These are phyloP conservation scores for Tipula confusa DNA, from an alignment of 2,888 invertebrate species.

Conservation along the genomic window DNA sequence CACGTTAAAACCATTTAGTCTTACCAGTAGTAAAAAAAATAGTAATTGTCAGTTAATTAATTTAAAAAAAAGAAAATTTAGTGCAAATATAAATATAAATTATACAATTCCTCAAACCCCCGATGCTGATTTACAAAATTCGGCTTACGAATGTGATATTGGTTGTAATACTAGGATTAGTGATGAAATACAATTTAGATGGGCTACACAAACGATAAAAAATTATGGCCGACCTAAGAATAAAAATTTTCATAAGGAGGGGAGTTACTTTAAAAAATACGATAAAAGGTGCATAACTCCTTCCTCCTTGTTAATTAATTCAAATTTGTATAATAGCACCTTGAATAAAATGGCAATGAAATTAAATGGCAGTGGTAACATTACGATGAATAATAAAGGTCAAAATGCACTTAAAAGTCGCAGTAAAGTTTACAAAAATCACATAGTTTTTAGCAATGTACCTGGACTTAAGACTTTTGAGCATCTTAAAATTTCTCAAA, in stretches of 20 bases:
- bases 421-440: not conserved
- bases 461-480: conserved; percentile 33
- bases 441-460: not conserved
- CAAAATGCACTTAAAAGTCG: not conserved
- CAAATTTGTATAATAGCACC: conserved; percentile 16
- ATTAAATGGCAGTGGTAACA: not conserved
- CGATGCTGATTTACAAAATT: not conserved
- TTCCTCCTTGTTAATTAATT: conserved; percentile 15
- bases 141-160: not conserved
- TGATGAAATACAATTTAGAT: not conserved
- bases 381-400: not conserved
- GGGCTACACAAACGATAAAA: not conserved
- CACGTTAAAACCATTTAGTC: not conserved
- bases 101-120: not conserved
- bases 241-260: conserved; percentile 20
- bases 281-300: conserved; percentile 12
- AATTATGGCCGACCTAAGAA: not conserved
- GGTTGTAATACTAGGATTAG: not conserved
- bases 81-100: not conserved
- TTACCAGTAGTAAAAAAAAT: not conserved
- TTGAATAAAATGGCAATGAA: not conserved
- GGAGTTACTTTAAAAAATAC: not conserved
- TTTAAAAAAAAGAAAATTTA: conserved; percentile 12
- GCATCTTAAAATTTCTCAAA: conserved; percentile 30
- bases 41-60: not conserved